phyloP scores from a whole-genome alignment of 2,113 vertebrate species.

The Suricata suricatta region DNA sequence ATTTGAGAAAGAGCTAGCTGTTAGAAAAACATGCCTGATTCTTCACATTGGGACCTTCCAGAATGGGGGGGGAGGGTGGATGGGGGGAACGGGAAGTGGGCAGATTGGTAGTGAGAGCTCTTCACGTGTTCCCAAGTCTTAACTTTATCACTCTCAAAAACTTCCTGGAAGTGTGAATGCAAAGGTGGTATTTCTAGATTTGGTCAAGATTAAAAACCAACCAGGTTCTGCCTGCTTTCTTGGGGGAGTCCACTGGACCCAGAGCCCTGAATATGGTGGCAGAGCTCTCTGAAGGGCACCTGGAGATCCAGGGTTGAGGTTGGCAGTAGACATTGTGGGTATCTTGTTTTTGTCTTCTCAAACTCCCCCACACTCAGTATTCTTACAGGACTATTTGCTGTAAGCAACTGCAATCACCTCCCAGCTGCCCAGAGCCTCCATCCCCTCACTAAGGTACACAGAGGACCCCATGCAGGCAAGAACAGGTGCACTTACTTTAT shows the following conservation, averaged over 20 bases:
- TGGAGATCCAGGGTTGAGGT: background rate
- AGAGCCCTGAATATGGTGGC: background rate
- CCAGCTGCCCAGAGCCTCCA: background rate
- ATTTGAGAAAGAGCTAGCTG: background rate
- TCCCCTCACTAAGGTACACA: background rate
- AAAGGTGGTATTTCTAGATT: background rate
- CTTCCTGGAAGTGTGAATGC: background rate
- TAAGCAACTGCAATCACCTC: background rate
- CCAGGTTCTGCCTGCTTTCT: background rate
- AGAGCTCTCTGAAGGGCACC: background rate
- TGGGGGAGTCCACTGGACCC: background rate
- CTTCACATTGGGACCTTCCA: background rate
- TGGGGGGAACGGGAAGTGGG: background rate
- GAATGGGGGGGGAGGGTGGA: background rate
- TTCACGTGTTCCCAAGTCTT: background rate
- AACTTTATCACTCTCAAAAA: background rate
- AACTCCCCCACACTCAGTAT: rapidly evolving
- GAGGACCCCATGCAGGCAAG: background rate
- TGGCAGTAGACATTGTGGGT: background rate
- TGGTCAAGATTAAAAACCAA: background rate
- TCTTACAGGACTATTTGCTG: background rate
- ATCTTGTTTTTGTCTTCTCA: background rate
- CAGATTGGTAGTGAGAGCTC: background rate
- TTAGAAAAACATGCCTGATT: background rate
- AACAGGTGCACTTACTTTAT: background rate